Evolutionary conservation across 2,888 invertebrate genomes (phyloP).

Genomic region (Drosophila vallismaia): DNA sequence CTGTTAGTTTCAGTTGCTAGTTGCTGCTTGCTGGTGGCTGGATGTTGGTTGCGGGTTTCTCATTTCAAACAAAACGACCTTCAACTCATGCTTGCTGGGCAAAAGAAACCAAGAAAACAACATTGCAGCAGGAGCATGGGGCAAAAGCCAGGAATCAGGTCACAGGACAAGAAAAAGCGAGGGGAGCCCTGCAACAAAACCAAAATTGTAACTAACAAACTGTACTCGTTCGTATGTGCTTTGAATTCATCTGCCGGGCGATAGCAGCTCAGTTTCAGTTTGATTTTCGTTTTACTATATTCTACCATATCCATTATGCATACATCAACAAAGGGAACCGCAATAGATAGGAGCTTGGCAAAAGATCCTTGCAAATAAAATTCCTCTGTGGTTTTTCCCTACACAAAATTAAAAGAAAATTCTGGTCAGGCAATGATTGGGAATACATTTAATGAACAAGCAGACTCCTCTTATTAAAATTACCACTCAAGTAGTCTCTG

Average conservation of each 20-base stretch:
- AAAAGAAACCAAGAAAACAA: conserved; percentile 45
- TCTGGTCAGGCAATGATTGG: background rate
- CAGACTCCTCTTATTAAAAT: background rate
- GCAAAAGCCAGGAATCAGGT: conserved; percentile 45
- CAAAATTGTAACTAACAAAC: conserved; percentile 37
- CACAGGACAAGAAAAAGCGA: conserved; percentile 16
- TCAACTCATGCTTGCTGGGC: conserved; percentile 56
- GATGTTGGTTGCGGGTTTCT: conserved; percentile 58
- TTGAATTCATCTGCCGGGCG: conserved; percentile 1
- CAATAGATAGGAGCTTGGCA: conserved; percentile 22
- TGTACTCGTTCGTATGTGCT: conserved; percentile 10
- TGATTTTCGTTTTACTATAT: conserved; percentile 35
- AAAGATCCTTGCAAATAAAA: conserved; percentile 23
- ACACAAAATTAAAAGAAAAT: background rate
- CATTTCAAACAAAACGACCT: conserved; percentile 64
- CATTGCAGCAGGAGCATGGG: conserved; percentile 22
- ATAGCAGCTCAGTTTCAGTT: conserved; percentile 30
- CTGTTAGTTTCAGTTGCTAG: conserved; percentile 56
- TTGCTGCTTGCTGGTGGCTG: conserved; percentile 51
- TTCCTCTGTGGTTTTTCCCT: conserved; percentile 1
- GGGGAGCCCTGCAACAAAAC: conserved; percentile 18
- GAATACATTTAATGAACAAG: background rate
- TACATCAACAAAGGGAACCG: conserved; percentile 28
- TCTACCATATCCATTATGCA: conserved; percentile 26
- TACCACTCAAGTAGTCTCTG: background rate